phyloP scores from a whole-genome alignment of 2,888 invertebrate genomes.

The Leucozona laternaria region DNA sequence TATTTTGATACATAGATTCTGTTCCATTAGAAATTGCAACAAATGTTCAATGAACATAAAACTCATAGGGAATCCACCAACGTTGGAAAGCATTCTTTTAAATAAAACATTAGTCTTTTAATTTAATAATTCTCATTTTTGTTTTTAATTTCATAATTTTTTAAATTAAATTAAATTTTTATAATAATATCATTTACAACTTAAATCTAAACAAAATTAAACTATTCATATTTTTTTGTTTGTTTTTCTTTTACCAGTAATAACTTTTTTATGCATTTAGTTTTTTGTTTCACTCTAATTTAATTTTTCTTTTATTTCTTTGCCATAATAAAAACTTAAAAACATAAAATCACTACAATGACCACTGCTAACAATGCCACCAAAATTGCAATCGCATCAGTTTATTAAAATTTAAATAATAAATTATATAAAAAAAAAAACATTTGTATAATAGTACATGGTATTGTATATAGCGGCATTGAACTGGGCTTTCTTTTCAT shows the following conservation, averaged over 20 bases:
- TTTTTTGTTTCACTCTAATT: conserved; percentile 56
- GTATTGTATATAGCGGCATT: conserved; percentile 49
- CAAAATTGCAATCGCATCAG: conserved; percentile 61
- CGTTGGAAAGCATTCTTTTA: not conserved
- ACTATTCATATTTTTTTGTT: conserved; percentile 60
- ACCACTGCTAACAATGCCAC: conserved; percentile 67
- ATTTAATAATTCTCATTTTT: conserved; percentile 74
- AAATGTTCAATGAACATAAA: too few relatives aligned
- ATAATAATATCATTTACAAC: conserved; percentile 83
- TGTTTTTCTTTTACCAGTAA: conserved; percentile 56
- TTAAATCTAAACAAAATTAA: conserved; percentile 80
- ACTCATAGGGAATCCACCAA: not conserved
- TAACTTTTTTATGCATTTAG: conserved; percentile 52
- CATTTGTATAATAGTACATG: conserved; percentile 18
- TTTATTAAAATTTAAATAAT: conserved; percentile 34
- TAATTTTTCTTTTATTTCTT: conserved; percentile 34
- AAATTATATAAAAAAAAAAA: conserved; percentile 34
- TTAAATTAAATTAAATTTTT: conserved; percentile 78
- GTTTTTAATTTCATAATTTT: conserved; percentile 77
- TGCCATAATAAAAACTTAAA: conserved; percentile 56
- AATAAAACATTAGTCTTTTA: conserved; percentile 60
- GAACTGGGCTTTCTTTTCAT: conserved; percentile 57
- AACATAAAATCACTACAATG: conserved; percentile 73
- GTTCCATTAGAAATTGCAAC: too few relatives aligned
- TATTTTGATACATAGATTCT: too few relatives aligned